These are phyloP conservation scores for Alaudala cheleensis DNA, from an alignment of 2,113 vertebrate species.

Conservation along the genomic window DNA sequence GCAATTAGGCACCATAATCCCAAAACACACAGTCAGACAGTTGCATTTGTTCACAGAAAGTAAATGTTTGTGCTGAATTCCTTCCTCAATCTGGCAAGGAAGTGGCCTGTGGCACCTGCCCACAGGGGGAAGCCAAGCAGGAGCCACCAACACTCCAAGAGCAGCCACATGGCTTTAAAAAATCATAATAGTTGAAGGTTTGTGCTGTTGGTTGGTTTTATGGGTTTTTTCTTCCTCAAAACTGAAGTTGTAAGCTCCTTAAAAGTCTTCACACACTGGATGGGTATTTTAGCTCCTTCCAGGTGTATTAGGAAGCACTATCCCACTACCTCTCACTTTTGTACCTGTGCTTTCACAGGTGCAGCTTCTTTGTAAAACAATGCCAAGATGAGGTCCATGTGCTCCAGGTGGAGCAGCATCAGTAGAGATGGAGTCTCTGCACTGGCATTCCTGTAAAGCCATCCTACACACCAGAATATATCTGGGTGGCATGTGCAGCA, in stretches of 20 bases:
- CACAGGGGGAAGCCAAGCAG: not conserved
- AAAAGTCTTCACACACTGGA: not conserved
- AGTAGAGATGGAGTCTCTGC: not conserved
- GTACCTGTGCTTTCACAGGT: not conserved
- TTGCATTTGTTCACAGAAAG: not conserved
- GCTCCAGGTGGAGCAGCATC: not conserved
- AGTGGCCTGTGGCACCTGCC: fast-evolving
- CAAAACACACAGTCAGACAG: not conserved
- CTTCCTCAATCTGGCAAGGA: not conserved
- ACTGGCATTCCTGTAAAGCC: not conserved
- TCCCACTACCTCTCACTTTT: not conserved
- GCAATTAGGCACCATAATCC: not conserved
- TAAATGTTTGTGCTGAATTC: not conserved
- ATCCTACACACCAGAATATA: fast-evolving
- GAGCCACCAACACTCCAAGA: not conserved
- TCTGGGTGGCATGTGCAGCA: fast-evolving
- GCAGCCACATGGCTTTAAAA: not conserved
- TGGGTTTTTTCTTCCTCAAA: not conserved
- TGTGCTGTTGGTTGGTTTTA: not conserved
- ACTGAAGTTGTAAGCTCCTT: not conserved
- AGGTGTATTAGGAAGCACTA: not conserved
- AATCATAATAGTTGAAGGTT: not conserved
- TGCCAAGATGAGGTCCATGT: not conserved
- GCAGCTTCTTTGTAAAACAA: not conserved
- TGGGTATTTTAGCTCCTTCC: not conserved